These are phyloP conservation scores for Pseudoatta argentina DNA, from an alignment of 1,140 invertebrate species.

Conservation along the genomic window DNA sequence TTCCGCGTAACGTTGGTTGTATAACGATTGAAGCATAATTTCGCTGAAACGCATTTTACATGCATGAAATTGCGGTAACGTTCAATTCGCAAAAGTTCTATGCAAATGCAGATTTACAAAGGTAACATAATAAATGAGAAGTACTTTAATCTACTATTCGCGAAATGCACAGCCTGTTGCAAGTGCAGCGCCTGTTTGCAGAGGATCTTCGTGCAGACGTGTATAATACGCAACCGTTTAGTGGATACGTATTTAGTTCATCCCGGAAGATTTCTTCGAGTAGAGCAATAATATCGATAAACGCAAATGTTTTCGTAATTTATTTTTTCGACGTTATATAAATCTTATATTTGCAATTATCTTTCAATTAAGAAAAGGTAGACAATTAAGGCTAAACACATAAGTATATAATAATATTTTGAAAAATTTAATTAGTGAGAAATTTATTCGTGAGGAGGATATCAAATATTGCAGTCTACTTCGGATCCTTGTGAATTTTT, in stretches of 20 bases:
- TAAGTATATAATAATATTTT: conserved; percentile 3
- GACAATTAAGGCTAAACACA: neutral
- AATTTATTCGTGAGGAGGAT: neutral
- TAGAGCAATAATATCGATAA: conserved; percentile 5
- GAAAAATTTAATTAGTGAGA: neutral
- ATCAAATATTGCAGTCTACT: neutral
- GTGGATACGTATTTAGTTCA: conserved; percentile 18
- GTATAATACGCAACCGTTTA: conserved; percentile 10
- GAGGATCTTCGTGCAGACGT: conserved; percentile 42
- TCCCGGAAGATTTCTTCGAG: neutral
- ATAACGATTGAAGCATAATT: conserved; percentile 58
- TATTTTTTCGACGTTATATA: conserved; percentile 1
- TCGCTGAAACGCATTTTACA: conserved; percentile 46
- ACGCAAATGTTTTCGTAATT: conserved; percentile 4
- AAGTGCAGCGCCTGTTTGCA: conserved; percentile 51
- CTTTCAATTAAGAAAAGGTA: neutral
- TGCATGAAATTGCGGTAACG: conserved; percentile 58
- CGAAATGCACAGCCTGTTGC: conserved; percentile 53
- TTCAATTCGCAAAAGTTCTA: conserved; percentile 55
- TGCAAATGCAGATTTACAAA: conserved; percentile 41
- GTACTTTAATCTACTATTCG: conserved; percentile 54
- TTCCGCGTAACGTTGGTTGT: conserved; percentile 64
- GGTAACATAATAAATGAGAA: conserved; percentile 56
- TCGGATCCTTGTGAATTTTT: conserved; percentile 12
- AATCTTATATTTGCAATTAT: neutral